Evolutionary conservation across 2,888 invertebrate species (phyloP), one percentile per base, ranked within the genome.

Genomic region (Ernsta delagoae): DNA sequence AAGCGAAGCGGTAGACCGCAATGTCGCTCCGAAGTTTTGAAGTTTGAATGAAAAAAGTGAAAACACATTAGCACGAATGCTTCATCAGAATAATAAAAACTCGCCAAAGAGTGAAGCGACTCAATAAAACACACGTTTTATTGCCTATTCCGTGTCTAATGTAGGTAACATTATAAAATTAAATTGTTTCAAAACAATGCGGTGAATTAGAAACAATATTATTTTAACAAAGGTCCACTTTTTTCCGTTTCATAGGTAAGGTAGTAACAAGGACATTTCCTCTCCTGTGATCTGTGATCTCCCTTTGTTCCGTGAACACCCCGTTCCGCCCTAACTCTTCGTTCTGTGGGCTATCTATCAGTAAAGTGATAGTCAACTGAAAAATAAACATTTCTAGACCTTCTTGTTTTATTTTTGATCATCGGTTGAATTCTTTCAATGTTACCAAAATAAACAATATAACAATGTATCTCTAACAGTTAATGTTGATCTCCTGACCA

Each of bases 121-220:
- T 36, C 56, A 36, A 56, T 56, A 36, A 56, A 56, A 56, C 4
- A 56, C n/a, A 56, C n/a, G 36, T 56, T 56, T 56, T 56, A 56
- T 56, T 56, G 56, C 56, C 56, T n/a, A n/a, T 11, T n/a, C 4
- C 34, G n/a, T 56, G 56, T 34, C 34, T 34, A 56, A 34, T 16
- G 7, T 56, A 56, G 16, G 16, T 16, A 16, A 16, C 16, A 16
- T 16, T 11, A 56, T 11, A n/a, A 34, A n/a, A 56, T n/a, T 6
- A 36, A 56, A 56, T 54, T 56, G 56, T 56, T 56, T 56, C 56
- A 56, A 56, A 56, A 56, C 56, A 12, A 34, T 34, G 56, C 56
- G 56, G 56, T 56, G 31, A 56, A 56, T 56, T 5, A 34, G 5
- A 6, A n/a, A 56, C 7, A 3, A 24, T 53, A 53, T 24, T 34